Conservation (phyloP, 2,797 vertebrate species). For the Adelosebastes latens region DNA sequence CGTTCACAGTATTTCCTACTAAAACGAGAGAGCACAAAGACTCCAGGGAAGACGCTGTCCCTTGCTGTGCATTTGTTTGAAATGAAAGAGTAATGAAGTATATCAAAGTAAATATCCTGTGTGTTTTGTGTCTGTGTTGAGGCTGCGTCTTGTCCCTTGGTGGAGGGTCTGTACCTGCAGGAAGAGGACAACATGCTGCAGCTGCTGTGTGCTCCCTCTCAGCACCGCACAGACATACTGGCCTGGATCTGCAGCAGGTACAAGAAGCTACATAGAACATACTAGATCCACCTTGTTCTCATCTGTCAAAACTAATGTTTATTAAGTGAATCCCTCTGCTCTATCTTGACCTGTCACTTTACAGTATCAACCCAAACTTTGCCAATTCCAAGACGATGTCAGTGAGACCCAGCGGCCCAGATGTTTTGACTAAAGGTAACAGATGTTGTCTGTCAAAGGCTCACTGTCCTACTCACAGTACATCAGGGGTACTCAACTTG, state of each 20-base stretch:
- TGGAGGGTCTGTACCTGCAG: constrained; percentile 84
- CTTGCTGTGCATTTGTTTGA: neutral
- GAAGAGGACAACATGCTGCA: constrained; percentile 82
- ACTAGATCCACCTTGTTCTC: neutral
- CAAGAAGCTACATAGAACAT: neutral
- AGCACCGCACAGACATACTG: constrained; percentile 86
- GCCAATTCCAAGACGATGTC: constrained; percentile 50
- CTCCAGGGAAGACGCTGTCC: neutral
- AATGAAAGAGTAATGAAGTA: too few relatives aligned
- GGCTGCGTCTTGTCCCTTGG: constrained; percentile 83
- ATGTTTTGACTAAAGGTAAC: constrained; percentile 72
- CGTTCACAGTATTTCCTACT: too few relatives aligned
- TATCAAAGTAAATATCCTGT: neutral
- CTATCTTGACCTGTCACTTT: constrained; percentile 13
- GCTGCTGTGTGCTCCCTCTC: constrained; percentile 86
- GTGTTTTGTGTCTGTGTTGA: constrained; percentile 45
- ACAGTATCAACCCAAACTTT: constrained; percentile 76
- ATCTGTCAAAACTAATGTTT: neutral
- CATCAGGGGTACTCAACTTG: too few relatives aligned
- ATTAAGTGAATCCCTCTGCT: neutral
- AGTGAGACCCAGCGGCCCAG: constrained; percentile 52
- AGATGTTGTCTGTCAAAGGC: neutral
- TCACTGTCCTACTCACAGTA: neutral
- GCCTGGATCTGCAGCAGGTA: constrained; percentile 88
- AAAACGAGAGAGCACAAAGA: neutral